Percentiles rank a stretch among this genome's conserved stretches.
Conservation (phyloP, 2,888 invertebrate species). For the Brassicogethes aeneus region DNA sequence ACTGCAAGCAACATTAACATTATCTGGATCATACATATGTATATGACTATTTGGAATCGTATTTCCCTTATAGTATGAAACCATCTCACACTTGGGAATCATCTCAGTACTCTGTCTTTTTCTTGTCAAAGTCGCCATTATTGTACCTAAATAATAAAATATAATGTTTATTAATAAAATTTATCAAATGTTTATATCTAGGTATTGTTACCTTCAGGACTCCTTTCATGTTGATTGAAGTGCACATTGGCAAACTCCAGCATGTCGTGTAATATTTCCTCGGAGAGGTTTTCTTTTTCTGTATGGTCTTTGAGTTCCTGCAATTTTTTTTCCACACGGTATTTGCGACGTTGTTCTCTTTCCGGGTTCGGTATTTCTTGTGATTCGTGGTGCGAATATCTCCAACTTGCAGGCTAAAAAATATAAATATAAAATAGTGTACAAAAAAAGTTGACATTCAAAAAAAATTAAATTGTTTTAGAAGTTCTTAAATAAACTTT, state of each 20-base stretch:
- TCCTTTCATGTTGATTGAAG: slow-evolving; percentile 82
- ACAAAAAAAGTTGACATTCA: no score
- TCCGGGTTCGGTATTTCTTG: slow-evolving; percentile 45
- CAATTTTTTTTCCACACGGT: slow-evolving; percentile 76
- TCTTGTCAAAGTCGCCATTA: slow-evolving; percentile 76
- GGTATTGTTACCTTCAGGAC: slow-evolving; percentile 80
- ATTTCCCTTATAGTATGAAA: slow-evolving; percentile 78
- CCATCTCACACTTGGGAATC: slow-evolving; percentile 88
- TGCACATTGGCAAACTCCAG: slow-evolving; percentile 89
- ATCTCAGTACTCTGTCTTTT: slow-evolving; percentile 70
- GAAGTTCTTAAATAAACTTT: no score
- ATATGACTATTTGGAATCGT: slow-evolving; percentile 89
- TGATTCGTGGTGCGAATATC: slow-evolving; percentile 28
- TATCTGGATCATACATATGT: slow-evolving; percentile 91
- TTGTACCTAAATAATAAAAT: no score
- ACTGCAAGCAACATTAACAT: slow-evolving; percentile 79
- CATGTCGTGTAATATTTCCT: slow-evolving; percentile 61
- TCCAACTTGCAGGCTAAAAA: slow-evolving; percentile 34
- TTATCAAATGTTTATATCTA: no score
- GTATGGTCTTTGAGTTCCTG: slow-evolving; percentile 68
- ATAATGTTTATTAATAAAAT: no score
- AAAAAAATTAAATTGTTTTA: no score
- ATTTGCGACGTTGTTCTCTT: slow-evolving; percentile 71
- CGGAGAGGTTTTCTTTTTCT: slow-evolving; percentile 45
- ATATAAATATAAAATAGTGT: not conserved